Evolutionary conservation across 1,140 invertebrate species (phyloP), one percentile per base, ranked within the genome.

Genomic region (Dendroctonus valens): DNA sequence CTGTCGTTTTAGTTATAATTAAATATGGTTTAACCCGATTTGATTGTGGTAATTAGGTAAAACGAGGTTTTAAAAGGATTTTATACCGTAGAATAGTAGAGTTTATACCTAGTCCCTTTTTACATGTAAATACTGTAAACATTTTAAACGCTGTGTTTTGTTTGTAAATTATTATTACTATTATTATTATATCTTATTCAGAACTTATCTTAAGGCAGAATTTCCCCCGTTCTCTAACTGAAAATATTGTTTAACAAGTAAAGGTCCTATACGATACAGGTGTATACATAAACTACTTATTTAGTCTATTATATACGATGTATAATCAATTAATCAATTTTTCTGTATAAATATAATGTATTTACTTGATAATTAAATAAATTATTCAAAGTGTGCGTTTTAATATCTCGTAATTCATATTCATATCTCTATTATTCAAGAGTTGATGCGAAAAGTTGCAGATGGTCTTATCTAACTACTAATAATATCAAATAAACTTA

Each of bases 311-410:
- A 41, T 44, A 46, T 63, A 65, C 53, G 8, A 41, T 65, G 57
- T 65, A 65, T 65, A 65, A 65, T 65, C 64, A 55, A 65, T 52
- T 65, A 65, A 65, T 65, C 60, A 63, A 38, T 65, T 65, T 57
- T 44, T 49, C 55, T 65, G 64, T 59, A 65, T 65, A 65, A 65
- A 65, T 65, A 65, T 59, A 59, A 65, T 65, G 64, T 65, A 65
- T 65, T 65, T 65, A 65, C 64, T 59, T 65, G 59, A 55, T 59
- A 39, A 60, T 52, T 52, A 65, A 65, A 65, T 65, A 65, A 65
- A 65, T 65, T 65, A 65, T 65, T 26, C 26, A 26, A 26, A 26
- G 26, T 26, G 26, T 26, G 26, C 26, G 1, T 26, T 26, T 26
- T 26, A 26, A 26, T 26, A 26, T 26, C 3, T 26, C 26, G 3